Evolutionary conservation across 2,888 invertebrate species (phyloP).

Genomic region (Dascillus cervinus): DNA sequence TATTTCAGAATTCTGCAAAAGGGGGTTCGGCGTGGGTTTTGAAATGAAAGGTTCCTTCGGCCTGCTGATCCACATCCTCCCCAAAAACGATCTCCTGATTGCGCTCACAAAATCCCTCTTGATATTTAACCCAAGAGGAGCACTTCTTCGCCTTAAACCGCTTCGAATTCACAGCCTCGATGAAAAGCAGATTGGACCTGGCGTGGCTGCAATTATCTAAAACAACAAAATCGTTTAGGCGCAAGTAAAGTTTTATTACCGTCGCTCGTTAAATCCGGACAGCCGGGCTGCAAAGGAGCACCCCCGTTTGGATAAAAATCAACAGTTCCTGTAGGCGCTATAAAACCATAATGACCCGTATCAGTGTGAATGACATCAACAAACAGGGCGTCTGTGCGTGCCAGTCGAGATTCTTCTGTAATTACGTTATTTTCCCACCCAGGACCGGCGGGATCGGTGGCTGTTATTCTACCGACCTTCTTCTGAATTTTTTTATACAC

Average conservation of each 20-base stretch:
- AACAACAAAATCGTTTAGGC: no score
- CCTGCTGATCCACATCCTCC: constrained; percentile 17
- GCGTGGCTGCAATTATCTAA: constrained; percentile 26
- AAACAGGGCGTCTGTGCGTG: constrained; percentile 49
- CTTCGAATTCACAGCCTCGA: constrained; percentile 20
- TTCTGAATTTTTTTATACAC: constrained; percentile 18
- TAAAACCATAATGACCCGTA: constrained; percentile 44
- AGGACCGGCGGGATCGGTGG: constrained; percentile 49
- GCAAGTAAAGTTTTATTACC: no score
- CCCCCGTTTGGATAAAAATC: constrained; percentile 56
- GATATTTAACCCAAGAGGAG: constrained; percentile 18
- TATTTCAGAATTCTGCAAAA: no score
- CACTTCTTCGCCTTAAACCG: constrained; percentile 18
- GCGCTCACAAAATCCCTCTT: constrained; percentile 16
- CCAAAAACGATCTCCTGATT: constrained; percentile 20
- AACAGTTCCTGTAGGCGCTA: constrained; percentile 41
- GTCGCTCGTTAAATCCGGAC: no score
- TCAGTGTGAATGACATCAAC: constrained; percentile 57
- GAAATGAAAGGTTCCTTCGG: constrained; percentile 24
- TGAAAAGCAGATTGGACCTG: constrained; percentile 21
- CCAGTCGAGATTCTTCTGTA: constrained; percentile 42
- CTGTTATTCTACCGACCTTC: constrained; percentile 42
- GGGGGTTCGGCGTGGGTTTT: no score
- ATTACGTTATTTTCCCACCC: constrained; percentile 40
- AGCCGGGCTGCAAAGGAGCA: constrained; percentile 47